Percentiles rank a stretch among this genome's conserved stretches.
These are phyloP conservation scores for Platerodrilus igneus DNA, from an alignment of 2,888 invertebrate species.

Conservation along the genomic window DNA sequence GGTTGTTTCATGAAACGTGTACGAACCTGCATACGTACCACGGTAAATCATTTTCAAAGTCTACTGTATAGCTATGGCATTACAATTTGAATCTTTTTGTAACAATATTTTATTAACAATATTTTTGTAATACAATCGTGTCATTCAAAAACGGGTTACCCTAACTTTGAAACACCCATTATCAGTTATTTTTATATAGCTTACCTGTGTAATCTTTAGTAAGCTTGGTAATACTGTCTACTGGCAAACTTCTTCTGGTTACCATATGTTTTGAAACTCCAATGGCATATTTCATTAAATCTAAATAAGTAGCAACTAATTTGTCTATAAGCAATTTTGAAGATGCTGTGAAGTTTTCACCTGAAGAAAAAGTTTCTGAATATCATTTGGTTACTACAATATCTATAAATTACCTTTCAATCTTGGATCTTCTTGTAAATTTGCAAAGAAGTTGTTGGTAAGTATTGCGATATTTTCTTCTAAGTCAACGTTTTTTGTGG, in stretches of 20 bases:
- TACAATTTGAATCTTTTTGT: no score
- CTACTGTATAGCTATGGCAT: no score
- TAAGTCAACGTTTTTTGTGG: slow-evolving; percentile 7
- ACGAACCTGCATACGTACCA: no score
- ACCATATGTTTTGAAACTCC: slow-evolving; percentile 26
- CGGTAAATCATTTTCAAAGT: no score
- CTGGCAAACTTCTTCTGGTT: slow-evolving; percentile 36
- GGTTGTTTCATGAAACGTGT: no score
- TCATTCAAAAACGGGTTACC: no score
- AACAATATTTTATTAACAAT: no score
- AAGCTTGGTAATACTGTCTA: slow-evolving; percentile 22
- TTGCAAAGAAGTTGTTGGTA: slow-evolving; percentile 30
- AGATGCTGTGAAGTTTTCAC: slow-evolving; percentile 28
- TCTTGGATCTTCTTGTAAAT: slow-evolving; percentile 25
- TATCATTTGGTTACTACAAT: no score
- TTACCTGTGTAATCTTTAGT: slow-evolving; percentile 13
- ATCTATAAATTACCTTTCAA: slow-evolving; percentile 30
- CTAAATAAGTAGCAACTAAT: slow-evolving; percentile 37
- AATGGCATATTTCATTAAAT: slow-evolving; percentile 30
- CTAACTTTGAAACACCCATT: no score
- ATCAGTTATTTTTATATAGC: no score
- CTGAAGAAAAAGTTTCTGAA: no score
- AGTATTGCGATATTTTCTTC: slow-evolving; percentile 18
- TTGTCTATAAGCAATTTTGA: slow-evolving; percentile 37
- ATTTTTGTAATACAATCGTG: no score